A percentile compares a stretch with the other conserved stretches of the same genome.
These are phyloP conservation scores for Aeoliscus strigatus DNA, from an alignment of 2,797 vertebrate genomes.

Conservation along the genomic window DNA sequence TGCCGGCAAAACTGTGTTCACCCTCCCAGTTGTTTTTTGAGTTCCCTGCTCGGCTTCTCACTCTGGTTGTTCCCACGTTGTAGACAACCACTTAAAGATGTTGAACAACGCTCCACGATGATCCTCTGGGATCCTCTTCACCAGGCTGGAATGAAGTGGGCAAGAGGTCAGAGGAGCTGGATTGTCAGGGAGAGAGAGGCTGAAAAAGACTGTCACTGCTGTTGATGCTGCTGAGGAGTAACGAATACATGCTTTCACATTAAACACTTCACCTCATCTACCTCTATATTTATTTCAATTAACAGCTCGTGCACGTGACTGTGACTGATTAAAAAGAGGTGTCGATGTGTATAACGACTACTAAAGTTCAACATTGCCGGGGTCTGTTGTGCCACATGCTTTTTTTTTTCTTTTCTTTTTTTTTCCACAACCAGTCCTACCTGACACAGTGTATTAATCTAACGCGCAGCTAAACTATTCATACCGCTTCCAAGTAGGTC, in stretches of 20 bases:
- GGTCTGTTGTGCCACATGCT: conserved; percentile 22
- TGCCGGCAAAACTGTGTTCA: neutral
- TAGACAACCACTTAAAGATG: conserved; percentile 28
- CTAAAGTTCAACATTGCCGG: too few relatives aligned
- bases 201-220: conserved; percentile 17
- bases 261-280: neutral
- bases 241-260: neutral
- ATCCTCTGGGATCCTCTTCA: conserved; percentile 26
- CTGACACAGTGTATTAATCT: conserved; percentile 9
- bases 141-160: conserved; percentile 9
- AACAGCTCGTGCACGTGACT: conserved; percentile 7
- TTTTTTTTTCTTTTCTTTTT: conserved; percentile 23
- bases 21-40: conserved; percentile 2
- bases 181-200: conserved; percentile 22
- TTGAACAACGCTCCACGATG: conserved; percentile 9
- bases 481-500: conserved; percentile 15
- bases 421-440: conserved; percentile 12
- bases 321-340: too few relatives aligned
- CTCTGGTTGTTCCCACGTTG: conserved; percentile 9
- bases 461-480: neutral
- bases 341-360: too few relatives aligned
- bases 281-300: neutral
- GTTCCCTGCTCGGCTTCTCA: neutral
- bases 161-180: conserved; percentile 33
- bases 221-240: conserved; percentile 9